Conservation (phyloP, 2,113 vertebrate species). For the Puffinus mauretanicus region DNA sequence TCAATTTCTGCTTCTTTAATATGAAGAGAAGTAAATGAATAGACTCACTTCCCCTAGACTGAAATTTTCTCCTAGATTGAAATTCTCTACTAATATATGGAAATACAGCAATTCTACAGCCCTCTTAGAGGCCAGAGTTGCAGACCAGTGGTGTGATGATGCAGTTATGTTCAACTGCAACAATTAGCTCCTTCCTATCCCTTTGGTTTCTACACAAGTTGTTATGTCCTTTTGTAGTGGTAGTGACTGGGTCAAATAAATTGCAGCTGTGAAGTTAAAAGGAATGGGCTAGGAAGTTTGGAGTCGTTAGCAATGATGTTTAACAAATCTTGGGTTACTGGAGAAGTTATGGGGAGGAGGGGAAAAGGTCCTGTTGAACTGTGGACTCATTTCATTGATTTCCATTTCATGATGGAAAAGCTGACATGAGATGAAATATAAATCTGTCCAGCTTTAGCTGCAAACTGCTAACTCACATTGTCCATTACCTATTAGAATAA, state of each 20-base stretch:
- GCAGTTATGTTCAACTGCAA: neutral
- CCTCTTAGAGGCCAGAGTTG: neutral
- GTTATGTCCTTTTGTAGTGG: neutral
- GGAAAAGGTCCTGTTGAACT: neutral
- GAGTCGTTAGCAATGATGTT: neutral
- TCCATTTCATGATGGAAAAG: slow-evolving; percentile 30
- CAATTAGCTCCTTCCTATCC: neutral
- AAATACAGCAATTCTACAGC: neutral
- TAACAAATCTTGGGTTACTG: neutral
- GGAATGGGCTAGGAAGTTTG: neutral
- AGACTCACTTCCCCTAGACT: neutral
- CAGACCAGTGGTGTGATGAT: neutral
- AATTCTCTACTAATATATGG: neutral
- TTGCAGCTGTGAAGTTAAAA: neutral
- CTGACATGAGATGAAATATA: neutral
- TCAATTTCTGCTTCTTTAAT: neutral
- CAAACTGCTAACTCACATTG: neutral
- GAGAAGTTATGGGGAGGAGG: neutral
- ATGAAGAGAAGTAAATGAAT: neutral
- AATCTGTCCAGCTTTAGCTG: neutral
- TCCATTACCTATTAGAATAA: neutral
- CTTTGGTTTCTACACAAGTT: neutral
- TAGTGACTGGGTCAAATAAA: neutral
- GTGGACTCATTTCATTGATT: neutral
- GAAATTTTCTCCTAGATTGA: neutral